phyloP scores from a whole-genome alignment of 2,888 invertebrate genomes.

The Agrochola lota region DNA sequence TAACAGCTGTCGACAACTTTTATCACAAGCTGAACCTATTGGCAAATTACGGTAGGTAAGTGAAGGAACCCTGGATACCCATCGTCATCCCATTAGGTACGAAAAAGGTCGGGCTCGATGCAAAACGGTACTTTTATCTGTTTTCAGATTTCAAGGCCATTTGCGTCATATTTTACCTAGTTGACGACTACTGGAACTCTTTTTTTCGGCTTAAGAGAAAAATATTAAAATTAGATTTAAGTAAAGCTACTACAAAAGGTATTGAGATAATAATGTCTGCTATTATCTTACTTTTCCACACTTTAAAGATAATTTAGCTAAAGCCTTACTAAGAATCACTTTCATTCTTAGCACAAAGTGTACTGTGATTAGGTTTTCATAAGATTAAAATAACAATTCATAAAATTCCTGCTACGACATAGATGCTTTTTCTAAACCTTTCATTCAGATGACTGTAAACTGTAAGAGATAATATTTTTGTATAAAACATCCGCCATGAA shows the following conservation, averaged over 20 bases:
- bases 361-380: not conserved
- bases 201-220: constrained; percentile 54
- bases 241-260: constrained; percentile 3
- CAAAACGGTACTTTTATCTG: constrained; percentile 68
- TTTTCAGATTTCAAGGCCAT: constrained; percentile 69
- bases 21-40: constrained; percentile 56
- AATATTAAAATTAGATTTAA: constrained; percentile 52
- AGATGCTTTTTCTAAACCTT: not conserved
- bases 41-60: constrained; percentile 62
- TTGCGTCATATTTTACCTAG: constrained; percentile 66
- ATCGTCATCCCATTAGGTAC: constrained; percentile 69
- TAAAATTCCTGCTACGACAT: no score
- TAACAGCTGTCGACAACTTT: constrained; percentile 49
- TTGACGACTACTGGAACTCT: constrained; percentile 34
- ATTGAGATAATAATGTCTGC: constrained; percentile 21
- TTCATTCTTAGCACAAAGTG: not conserved
- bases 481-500: constrained; percentile 15
- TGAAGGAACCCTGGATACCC: constrained; percentile 62
- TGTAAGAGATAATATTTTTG: constrained; percentile 5
- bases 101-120: constrained; percentile 69
- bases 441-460: not conserved
- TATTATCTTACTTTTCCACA: constrained; percentile 11
- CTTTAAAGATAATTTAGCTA: not conserved
- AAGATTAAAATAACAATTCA: not conserved
- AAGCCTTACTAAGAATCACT: not conserved